Percentiles rank a stretch among this genome's conserved stretches.
Evolutionary conservation across 2,888 invertebrate species (phyloP).

Genomic region (Galeopsomyia nigrocyanea): DNA sequence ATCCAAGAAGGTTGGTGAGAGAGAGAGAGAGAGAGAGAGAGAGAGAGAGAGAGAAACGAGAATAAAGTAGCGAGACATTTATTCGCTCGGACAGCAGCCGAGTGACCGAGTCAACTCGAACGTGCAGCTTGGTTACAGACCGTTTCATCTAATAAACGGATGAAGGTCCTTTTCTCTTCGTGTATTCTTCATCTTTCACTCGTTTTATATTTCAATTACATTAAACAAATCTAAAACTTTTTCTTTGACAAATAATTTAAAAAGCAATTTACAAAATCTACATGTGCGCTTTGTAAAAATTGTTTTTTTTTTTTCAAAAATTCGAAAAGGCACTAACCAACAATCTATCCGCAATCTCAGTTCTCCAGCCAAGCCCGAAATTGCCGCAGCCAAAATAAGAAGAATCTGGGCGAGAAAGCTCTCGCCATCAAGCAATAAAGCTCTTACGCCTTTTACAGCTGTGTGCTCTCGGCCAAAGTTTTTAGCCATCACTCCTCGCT

Average conservation of each 20-base stretch:
- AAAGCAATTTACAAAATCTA: too few relatives aligned
- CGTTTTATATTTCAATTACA: background rate
- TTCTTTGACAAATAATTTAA: too few relatives aligned
- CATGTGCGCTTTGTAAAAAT: too few relatives aligned
- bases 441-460: conserved; percentile 29
- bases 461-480: conserved; percentile 31
- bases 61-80: conserved; percentile 56
- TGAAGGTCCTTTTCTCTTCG: conserved; percentile 52
- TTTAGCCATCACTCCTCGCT: conserved; percentile 8
- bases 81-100: conserved; percentile 64
- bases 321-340: too few relatives aligned
- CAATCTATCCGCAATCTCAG: background rate
- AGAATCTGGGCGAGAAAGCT: conserved; percentile 28
- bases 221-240: too few relatives aligned
- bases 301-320: too few relatives aligned
- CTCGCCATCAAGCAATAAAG: too few relatives aligned
- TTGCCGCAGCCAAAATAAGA: conserved; percentile 16
- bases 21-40: conserved; percentile 23
- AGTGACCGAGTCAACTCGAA: conserved; percentile 64
- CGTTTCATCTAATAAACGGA: conserved; percentile 62
- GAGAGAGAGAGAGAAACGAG: conserved; percentile 24
- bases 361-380: conserved; percentile 25
- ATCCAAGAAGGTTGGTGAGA: too few relatives aligned
- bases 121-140: conserved; percentile 63
- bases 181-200: conserved; percentile 36